Evolutionary conservation across 2,888 invertebrate species (phyloP).

Genomic region (Herminia tarsipennalis): DNA sequence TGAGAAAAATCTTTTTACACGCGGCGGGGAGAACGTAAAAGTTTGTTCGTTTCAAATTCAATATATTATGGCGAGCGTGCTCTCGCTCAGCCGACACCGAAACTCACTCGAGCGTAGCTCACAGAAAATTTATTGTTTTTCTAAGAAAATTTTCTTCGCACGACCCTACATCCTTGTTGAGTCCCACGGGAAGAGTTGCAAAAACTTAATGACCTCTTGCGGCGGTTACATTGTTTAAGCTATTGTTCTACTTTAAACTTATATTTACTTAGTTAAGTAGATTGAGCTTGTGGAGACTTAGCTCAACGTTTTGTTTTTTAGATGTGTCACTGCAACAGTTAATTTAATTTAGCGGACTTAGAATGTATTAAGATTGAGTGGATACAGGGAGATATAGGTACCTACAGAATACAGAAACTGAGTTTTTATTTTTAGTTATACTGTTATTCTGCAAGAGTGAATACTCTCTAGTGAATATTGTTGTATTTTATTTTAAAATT

Average conservation of each 20-base stretch:
- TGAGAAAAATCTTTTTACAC: conserved; percentile 81
- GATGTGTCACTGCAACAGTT: conserved; percentile 5
- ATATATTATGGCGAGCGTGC: conserved; percentile 85
- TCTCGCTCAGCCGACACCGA: conserved; percentile 83
- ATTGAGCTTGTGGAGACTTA: conserved; percentile 14
- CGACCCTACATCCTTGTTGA: conserved; percentile 67
- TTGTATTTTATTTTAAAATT: too few relatives aligned
- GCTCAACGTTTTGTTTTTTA: conserved; percentile 16
- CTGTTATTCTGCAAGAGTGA: too few relatives aligned
- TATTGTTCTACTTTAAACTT: conserved; percentile 46
- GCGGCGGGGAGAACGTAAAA: conserved; percentile 76
- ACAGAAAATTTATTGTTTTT: conserved; percentile 85
- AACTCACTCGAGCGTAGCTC: conserved; percentile 84
- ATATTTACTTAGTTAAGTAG: conserved; percentile 34
- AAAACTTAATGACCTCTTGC: conserved; percentile 71
- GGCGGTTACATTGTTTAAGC: conserved; percentile 55
- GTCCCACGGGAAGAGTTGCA: conserved; percentile 66
- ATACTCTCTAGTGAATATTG: too few relatives aligned
- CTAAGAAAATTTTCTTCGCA: conserved; percentile 82
- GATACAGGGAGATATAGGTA: too few relatives aligned
- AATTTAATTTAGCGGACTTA: conserved; percentile 1
- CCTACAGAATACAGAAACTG: too few relatives aligned
- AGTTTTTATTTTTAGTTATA: too few relatives aligned
- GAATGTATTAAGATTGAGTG: not conserved
- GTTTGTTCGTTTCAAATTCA: conserved; percentile 86